phyloP scores from a whole-genome alignment of 53 echinoderm and acorn worm genomes.

The Patiria pectinifera region DNA sequence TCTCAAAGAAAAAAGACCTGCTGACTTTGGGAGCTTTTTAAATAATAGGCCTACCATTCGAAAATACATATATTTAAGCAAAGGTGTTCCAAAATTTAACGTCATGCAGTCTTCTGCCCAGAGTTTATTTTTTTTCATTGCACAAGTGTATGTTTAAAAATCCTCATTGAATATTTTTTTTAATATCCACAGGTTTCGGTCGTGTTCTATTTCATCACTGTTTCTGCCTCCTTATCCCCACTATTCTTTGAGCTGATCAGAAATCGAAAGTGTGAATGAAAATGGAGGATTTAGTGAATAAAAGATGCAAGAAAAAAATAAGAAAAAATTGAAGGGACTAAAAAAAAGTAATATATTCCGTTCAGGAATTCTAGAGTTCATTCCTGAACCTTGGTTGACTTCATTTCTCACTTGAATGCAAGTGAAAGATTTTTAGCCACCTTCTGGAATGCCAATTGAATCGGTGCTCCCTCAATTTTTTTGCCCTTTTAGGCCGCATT shows the following conservation, averaged over 20 bases:
- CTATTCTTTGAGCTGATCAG: not conserved
- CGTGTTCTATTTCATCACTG: not conserved
- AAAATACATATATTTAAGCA: not conserved
- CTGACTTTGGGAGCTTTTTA: not conserved
- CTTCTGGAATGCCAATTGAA: conserved; percentile 9
- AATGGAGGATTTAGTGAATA: not conserved
- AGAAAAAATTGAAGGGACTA: not conserved
- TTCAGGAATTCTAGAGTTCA: not conserved
- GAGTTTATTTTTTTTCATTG: too few species aligned
- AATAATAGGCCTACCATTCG: not conserved
- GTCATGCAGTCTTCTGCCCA: too few species aligned
- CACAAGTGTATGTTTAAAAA: not conserved
- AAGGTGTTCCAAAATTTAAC: too few species aligned
- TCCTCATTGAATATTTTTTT: not conserved
- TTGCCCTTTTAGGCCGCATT: too few species aligned
- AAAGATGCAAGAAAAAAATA: not conserved
- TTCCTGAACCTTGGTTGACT: conserved; percentile 2
- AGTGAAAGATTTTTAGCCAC: not conserved
- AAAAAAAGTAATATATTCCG: too few species aligned
- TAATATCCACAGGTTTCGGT: not conserved
- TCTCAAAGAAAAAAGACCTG: not conserved
- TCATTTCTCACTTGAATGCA: conserved; percentile 5
- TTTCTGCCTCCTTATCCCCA: not conserved
- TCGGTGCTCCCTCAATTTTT: not conserved
- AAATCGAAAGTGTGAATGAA: not conserved